A percentile compares a stretch with the other conserved stretches of the same genome.
phyloP scores from a whole-genome alignment of 2,888 invertebrate genomes.

The Caenorhabditis sp. region DNA sequence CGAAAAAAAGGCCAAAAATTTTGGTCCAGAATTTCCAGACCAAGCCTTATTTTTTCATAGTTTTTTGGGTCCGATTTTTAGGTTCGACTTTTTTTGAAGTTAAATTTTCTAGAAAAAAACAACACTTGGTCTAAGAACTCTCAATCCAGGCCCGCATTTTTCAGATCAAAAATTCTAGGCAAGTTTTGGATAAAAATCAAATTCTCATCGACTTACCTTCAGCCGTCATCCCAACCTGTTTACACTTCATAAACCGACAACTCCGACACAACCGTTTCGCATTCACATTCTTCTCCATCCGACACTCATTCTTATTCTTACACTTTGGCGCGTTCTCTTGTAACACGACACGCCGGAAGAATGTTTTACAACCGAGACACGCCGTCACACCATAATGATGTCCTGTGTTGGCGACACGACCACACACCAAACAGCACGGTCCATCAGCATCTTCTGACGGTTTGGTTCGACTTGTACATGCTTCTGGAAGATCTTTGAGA shows the following conservation, averaged over 20 bases:
- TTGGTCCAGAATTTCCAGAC: no score
- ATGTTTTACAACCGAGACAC: conserved; percentile 52
- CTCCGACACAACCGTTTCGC: conserved; percentile 46
- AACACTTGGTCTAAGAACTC: no score
- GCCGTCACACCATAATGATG: conserved; percentile 52
- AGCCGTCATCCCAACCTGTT: conserved; percentile 51
- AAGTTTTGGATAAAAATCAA: no score
- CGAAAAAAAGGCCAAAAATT: no score
- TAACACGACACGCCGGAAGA: conserved; percentile 48
- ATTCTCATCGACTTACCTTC: conserved; percentile 44
- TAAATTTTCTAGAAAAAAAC: no score
- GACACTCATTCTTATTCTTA: conserved; percentile 45
- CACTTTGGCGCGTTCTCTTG: conserved; percentile 42
- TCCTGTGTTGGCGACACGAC: conserved; percentile 49
- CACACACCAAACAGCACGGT: conserved; percentile 45
- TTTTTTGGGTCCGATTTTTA: no score
- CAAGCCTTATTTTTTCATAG: no score
- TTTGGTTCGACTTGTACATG: conserved; percentile 4
- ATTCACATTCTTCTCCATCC: conserved; percentile 41
- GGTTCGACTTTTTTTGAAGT: no score
- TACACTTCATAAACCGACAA: conserved; percentile 46
- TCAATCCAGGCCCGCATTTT: no score
- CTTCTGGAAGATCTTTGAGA: conserved; percentile 6
- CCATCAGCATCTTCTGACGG: conserved; percentile 6
- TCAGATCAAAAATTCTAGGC: no score